Evolutionary conservation across 1,140 invertebrate species (phyloP).

Genomic region (Drosophila ananassae): DNA sequence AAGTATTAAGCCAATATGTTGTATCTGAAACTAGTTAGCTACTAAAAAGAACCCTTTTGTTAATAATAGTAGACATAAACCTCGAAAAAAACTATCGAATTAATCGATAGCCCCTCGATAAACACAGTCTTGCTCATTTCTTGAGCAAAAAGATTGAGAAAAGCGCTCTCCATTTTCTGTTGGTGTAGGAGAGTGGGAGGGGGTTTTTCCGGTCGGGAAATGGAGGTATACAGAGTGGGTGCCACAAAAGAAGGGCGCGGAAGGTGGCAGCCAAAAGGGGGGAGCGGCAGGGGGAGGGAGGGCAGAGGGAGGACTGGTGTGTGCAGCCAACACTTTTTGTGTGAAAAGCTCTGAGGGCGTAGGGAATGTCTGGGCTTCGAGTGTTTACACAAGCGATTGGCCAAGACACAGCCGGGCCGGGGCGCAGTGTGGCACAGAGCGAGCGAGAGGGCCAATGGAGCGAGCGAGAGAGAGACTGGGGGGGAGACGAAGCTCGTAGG

Average conservation of each 20-base stretch:
- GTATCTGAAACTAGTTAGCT: too few species aligned
- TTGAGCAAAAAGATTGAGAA: background rate
- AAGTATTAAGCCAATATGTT: too few species aligned
- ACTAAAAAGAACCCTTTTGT: too few species aligned
- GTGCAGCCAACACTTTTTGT: slow-evolving; percentile 75
- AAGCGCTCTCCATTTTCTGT: background rate
- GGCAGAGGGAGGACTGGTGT: slow-evolving; percentile 13
- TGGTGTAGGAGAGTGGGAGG: background rate
- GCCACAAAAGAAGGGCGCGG: background rate
- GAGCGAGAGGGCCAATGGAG: slow-evolving; percentile 3
- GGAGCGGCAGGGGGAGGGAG: background rate
- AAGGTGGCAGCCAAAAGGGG: too few species aligned
- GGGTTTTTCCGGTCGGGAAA: background rate
- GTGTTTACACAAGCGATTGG: slow-evolving; percentile 79
- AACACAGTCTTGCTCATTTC: background rate
- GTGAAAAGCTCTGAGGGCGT: slow-evolving; percentile 69
- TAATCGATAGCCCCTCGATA: background rate
- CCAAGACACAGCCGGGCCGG: slow-evolving; percentile 53
- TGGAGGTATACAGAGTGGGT: background rate
- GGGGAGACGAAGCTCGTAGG: background rate
- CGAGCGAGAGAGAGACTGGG: slow-evolving; percentile 12
- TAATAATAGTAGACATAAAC: too few species aligned
- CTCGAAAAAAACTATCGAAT: background rate
- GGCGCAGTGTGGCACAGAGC: background rate
- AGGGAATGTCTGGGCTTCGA: slow-evolving; percentile 46